Conservation (phyloP, 2,113 vertebrate species). For the Erpornis zantholeuca region DNA sequence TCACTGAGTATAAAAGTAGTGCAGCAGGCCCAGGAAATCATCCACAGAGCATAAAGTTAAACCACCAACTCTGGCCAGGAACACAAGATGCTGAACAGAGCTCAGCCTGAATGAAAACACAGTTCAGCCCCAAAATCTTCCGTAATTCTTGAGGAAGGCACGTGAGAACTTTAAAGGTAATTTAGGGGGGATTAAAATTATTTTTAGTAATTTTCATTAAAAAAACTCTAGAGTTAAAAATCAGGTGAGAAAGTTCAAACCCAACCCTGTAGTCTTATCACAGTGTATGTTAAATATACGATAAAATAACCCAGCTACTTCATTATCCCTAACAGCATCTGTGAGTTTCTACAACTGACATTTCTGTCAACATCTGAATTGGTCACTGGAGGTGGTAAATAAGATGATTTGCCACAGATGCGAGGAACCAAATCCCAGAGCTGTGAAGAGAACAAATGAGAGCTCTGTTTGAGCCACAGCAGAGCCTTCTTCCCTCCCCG, state of each 20-base stretch:
- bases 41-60: background rate
- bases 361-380: constrained; percentile 34
- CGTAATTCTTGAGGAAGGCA: background rate
- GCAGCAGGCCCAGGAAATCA: background rate
- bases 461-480: constrained; percentile 2
- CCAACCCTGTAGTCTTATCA: background rate
- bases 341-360: background rate
- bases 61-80: background rate
- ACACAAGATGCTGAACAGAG: background rate
- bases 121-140: background rate
- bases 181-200: background rate
- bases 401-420: constrained; percentile 60
- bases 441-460: constrained; percentile 10
- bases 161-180: background rate
- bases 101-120: background rate
- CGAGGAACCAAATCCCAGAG: background rate
- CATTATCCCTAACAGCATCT: background rate
- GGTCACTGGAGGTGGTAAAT: constrained; percentile 51
- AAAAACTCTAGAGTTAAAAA: background rate
- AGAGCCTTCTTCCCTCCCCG: background rate
- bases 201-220: background rate
- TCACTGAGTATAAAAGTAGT: background rate
- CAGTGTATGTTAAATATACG: background rate
- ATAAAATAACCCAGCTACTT: background rate
- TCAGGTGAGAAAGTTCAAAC: background rate